Percentiles rank a stretch among this genome's conserved stretches.
phyloP scores from a whole-genome alignment of 2,797 vertebrate genomes.

The Syndactyla subalaris region DNA sequence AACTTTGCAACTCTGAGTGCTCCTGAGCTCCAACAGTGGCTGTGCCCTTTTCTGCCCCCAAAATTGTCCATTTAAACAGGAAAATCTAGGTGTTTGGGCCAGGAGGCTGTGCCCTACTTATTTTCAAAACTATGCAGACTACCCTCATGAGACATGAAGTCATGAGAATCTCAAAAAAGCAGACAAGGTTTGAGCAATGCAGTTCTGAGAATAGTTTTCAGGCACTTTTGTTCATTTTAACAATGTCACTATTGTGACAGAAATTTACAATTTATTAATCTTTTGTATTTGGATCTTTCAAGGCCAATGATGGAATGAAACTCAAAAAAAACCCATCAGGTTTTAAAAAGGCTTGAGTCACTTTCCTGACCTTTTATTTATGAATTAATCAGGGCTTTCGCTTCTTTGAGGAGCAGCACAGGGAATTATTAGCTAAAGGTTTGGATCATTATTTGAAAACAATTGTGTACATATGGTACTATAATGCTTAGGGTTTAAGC shows the following conservation, averaged over 20 bases:
- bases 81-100: accelerated
- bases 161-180: not conserved
- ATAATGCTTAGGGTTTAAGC: not conserved
- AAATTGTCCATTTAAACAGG: not conserved
- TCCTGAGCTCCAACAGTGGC: not conserved
- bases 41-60: not conserved
- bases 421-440: not conserved
- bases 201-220: not conserved
- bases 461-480: not conserved
- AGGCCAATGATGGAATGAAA: not conserved
- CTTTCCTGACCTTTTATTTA: not conserved
- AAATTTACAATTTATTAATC: not conserved
- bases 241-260: not conserved
- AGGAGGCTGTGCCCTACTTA: not conserved
- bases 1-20: not conserved
- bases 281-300: not conserved
- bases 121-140: not conserved
- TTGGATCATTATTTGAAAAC: not conserved
- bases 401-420: not conserved
- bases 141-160: not conserved
- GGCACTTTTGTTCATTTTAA: not conserved
- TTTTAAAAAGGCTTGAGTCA: not conserved
- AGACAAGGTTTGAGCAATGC: not conserved
- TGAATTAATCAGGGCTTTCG: not conserved
- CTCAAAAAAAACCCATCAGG: not conserved